These are phyloP conservation scores for Halcyon senegalensis DNA, from an alignment of 2,113 vertebrate species.

Conservation along the genomic window DNA sequence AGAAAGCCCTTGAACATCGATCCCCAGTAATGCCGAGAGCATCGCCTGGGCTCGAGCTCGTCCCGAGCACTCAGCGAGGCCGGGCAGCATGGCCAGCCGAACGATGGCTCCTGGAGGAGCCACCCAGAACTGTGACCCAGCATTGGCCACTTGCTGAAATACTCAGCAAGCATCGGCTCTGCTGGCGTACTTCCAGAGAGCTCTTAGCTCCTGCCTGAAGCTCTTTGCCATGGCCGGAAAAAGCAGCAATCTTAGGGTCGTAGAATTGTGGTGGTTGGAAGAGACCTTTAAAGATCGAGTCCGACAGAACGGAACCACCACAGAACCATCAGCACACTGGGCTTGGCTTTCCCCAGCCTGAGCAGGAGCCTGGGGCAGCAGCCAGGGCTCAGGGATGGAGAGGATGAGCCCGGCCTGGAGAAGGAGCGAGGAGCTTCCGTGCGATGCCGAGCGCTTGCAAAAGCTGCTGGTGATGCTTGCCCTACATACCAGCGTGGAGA, in stretches of 20 bases:
- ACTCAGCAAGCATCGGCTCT: not conserved
- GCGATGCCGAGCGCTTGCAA: fast-evolving
- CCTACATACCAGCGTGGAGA: not conserved
- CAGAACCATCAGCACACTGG: not conserved
- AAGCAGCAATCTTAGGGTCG: not conserved
- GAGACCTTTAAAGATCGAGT: too few relatives aligned
- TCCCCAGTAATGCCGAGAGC: not conserved
- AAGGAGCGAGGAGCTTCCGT: not conserved
- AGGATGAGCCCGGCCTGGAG: not conserved
- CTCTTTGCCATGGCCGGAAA: not conserved
- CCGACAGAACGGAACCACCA: not conserved
- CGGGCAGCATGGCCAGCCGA: fast-evolving
- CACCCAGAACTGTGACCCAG: not conserved
- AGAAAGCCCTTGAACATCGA: not conserved
- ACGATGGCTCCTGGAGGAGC: not conserved
- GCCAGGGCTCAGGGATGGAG: not conserved
- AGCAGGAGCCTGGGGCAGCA: not conserved
- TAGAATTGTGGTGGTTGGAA: too few relatives aligned
- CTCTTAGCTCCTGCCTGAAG: not conserved
- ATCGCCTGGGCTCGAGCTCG: not conserved
- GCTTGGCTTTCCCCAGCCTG: not conserved
- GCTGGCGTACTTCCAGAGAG: not conserved
- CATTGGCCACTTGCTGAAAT: not conserved
- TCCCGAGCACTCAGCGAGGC: not conserved
- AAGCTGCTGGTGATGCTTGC: not conserved